A percentile compares a stretch with the other conserved stretches of the same genome.
phyloP scores from a whole-genome alignment of 2,113 vertebrate genomes.

The Eulacestoma nigropectus region DNA sequence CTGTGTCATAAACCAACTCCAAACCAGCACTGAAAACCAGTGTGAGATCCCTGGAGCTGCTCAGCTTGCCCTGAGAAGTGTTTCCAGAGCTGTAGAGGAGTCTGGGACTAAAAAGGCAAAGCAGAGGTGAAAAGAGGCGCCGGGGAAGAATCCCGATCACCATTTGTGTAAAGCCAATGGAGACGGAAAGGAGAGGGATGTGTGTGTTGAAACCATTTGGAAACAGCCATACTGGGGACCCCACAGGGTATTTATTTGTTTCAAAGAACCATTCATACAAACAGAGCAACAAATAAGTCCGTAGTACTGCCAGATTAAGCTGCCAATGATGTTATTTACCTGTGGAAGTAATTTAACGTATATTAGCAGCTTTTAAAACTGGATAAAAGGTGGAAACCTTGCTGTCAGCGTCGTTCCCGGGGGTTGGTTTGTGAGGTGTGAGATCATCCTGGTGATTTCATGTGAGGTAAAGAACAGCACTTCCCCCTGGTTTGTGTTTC shows the following conservation, averaged over 20 bases:
- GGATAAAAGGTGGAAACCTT: background rate
- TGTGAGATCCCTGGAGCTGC: background rate
- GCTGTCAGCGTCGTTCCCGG: background rate
- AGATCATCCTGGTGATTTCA: background rate
- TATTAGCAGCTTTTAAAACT: background rate
- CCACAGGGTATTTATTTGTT: background rate
- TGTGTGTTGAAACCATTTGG: background rate
- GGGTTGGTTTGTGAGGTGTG: background rate
- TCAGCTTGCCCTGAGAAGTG: background rate
- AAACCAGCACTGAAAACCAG: background rate
- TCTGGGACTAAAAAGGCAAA: background rate
- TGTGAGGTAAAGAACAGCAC: background rate
- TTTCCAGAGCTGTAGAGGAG: background rate
- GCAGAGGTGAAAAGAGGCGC: background rate
- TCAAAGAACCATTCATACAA: background rate
- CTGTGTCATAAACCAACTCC: background rate
- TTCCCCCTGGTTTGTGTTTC: conserved; percentile 13
- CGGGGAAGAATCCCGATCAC: background rate
- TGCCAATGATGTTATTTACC: background rate
- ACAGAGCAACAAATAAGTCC: background rate
- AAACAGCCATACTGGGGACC: background rate
- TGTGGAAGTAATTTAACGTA: background rate
- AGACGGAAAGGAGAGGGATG: background rate
- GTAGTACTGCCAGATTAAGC: background rate
- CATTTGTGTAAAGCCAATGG: background rate